Evolutionary conservation across 2,797 vertebrate species (phyloP).

Genomic region (Notolabrus celidotus): DNA sequence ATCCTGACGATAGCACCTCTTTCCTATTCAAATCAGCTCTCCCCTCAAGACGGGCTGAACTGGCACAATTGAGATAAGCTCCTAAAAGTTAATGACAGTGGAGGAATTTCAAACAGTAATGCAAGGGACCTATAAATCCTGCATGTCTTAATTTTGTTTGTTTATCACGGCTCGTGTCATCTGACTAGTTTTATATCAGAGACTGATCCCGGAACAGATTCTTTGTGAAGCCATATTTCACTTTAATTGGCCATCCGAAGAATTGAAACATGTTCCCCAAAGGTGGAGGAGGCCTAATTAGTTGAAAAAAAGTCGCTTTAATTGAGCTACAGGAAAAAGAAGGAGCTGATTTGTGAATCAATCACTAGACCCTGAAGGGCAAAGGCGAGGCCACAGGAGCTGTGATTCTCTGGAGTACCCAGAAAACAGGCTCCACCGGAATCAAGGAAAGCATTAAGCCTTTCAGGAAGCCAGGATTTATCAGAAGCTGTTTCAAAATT

Average conservation of each 20-base stretch:
- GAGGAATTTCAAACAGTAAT: conserved; percentile 38
- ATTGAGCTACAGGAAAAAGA: conserved; percentile 47
- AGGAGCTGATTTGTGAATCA: conserved; percentile 53
- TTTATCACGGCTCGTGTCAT: conserved; percentile 30
- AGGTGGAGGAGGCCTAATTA: conserved; percentile 64
- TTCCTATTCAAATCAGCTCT: conserved; percentile 73
- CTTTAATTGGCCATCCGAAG: conserved; percentile 49
- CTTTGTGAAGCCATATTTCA: conserved; percentile 32
- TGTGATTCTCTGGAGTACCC: conserved; percentile 48
- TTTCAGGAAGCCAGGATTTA: conserved; percentile 45
- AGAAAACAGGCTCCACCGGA: conserved; percentile 26
- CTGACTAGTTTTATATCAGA: conserved; percentile 25
- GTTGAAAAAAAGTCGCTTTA: conserved; percentile 42
- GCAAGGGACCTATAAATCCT: conserved; percentile 19
- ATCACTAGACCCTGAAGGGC: conserved; percentile 49
- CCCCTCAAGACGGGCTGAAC: conserved; percentile 53
- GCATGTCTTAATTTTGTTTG: conserved; percentile 43
- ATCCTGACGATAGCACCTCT: conserved; percentile 72
- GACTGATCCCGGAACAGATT: background rate
- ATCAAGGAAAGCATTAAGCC: conserved; percentile 44
- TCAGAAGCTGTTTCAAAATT: conserved; percentile 19
- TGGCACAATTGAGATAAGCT: conserved; percentile 64
- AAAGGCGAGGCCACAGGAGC: conserved; percentile 39
- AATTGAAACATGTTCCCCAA: conserved; percentile 45
- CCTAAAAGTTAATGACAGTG: conserved; percentile 59